Evolutionary conservation across 2,113 vertebrate species (phyloP).

Genomic region (Salvator merianae): DNA sequence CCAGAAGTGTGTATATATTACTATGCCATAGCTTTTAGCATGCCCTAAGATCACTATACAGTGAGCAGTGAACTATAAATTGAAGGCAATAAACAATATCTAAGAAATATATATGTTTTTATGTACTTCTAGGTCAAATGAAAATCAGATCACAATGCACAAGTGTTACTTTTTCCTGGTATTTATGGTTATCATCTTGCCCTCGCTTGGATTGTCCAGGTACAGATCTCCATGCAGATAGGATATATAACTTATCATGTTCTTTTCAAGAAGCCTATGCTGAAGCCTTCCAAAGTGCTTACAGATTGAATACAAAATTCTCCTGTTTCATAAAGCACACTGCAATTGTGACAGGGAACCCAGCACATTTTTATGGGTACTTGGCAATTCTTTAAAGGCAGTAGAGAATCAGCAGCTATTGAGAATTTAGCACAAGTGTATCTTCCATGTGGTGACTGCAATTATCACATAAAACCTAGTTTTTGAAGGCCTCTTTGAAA

Average conservation of each 20-base stretch:
- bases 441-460: background rate
- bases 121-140: constrained; percentile 79
- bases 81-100: too few species aligned
- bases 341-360: background rate
- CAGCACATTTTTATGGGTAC: background rate
- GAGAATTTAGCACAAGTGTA: too few species aligned
- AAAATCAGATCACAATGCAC: constrained; percentile 94
- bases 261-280: background rate
- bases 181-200: constrained; percentile 97
- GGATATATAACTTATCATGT: background rate
- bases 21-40: too few species aligned
- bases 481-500: background rate
- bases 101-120: constrained; percentile 6
- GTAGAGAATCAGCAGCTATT: background rate
- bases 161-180: constrained; percentile 95
- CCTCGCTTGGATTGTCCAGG: constrained; percentile 94
- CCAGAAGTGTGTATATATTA: too few species aligned
- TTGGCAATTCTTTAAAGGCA: background rate
- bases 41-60: too few species aligned
- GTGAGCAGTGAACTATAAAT: too few species aligned
- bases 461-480: background rate
- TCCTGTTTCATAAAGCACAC: background rate
- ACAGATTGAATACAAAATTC: background rate
- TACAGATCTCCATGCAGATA: constrained; percentile 50
- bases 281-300: background rate